Evolutionary conservation across 1,140 invertebrate genomes (phyloP), one percentile per base, ranked within the genome.

Genomic region (Drosophila malerkotliana): DNA sequence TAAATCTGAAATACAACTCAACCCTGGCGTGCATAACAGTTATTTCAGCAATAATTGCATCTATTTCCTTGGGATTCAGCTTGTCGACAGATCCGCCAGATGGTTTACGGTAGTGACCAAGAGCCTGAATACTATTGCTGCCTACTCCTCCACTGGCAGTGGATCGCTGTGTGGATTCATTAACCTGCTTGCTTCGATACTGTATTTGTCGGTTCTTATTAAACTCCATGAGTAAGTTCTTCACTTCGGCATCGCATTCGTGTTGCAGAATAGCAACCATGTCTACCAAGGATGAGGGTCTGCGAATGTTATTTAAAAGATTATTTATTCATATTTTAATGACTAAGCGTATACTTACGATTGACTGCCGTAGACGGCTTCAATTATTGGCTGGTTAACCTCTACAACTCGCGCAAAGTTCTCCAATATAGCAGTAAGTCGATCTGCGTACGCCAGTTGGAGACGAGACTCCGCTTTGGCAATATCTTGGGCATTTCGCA

Each of bases 1-100:
- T 93, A 93, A 99, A 99, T 71, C 95, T 93, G 64, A 98, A 95
- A 92, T 99, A 99, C 0, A 99, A 93, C 92, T 98, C 97, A 32
- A 97, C 94, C 68, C 98, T 93, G 1, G 97, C 95, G 93, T 98
- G 98, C 91, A 99, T 96, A 15, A 99, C 93, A 0, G 98, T 98
- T 49, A 99, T 94, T 93, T 99, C 98, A 14, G 95, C 95, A 45
- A 99, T 94, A 4, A 98, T 92, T 0, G 96, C 94, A 93, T 99
- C 99, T 8, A 98, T 93, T 69, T 97, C 95, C 85, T 97, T 96
- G 0, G 98, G 96, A 92, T 98, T 96, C 5, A 94, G 91, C 83
- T 94, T 94, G 69, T 95, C 94, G 15, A 93, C 85, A 61, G 91
- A 93, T 39, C 91, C 89, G 0, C 90, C 84, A 14, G 91, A 91